Conservation (phyloP, 2,888 invertebrate species). For the Sarcophaga caerulescens region DNA sequence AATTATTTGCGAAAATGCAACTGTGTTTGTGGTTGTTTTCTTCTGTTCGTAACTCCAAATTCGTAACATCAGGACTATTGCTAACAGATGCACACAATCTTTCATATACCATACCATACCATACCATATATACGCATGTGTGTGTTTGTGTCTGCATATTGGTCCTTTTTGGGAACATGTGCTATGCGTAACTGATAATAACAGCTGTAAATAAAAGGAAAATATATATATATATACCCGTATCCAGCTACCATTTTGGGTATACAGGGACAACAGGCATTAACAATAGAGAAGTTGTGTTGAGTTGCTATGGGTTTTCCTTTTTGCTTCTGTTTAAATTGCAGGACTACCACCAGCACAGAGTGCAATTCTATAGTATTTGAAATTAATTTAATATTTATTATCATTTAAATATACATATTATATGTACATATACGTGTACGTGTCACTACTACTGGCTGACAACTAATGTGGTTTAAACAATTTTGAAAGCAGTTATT, state of each 20-base stretch:
- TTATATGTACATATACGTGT: too few relatives aligned
- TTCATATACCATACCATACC: neutral
- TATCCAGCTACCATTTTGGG: neutral
- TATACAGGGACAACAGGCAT: neutral
- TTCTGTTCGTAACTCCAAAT: neutral
- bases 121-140: neutral
- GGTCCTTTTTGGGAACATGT: conserved; percentile 47
- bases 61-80: neutral
- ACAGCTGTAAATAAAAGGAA: conserved; percentile 56
- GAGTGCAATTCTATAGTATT: conserved; percentile 29
- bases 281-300: neutral
- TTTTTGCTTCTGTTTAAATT: conserved; percentile 21
- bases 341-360: neutral
- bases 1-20: conserved; percentile 52
- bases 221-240: neutral
- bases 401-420: conserved; percentile 48
- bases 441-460: neutral
- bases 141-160: neutral
- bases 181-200: conserved; percentile 61
- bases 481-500: too few relatives aligned
- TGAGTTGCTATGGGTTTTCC: conserved; percentile 29
- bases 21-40: neutral
- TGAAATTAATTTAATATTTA: conserved; percentile 55
- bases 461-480: conserved; percentile 41
- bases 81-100: conserved; percentile 26